A percentile compares a stretch with the other conserved stretches of the same genome.
phyloP scores from a whole-genome alignment of 2,888 invertebrate genomes.

The Platycheirus albimanus region DNA sequence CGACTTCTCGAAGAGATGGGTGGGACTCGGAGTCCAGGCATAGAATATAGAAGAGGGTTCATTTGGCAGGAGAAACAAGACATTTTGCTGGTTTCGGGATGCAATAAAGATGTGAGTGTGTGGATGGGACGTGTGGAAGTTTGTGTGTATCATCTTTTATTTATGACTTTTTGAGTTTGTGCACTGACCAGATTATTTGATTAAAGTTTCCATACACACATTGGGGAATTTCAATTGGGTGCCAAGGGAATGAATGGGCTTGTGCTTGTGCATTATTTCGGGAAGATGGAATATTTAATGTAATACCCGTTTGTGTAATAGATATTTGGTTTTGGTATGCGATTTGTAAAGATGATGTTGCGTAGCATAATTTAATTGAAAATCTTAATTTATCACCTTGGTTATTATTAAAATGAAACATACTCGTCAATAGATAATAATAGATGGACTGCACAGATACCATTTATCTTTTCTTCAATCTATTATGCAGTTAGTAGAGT shows the following conservation, averaged over 20 bases:
- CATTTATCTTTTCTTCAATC: no score
- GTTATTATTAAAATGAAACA: no score
- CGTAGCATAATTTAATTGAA: constrained; percentile 52
- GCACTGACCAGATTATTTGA: constrained; percentile 72
- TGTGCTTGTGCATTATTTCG: background rate
- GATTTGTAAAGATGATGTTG: constrained; percentile 1
- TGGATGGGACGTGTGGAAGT: constrained; percentile 2
- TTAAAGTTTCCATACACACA: constrained; percentile 53
- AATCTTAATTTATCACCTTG: constrained; percentile 45
- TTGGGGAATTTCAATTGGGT: constrained; percentile 25
- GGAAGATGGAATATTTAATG: background rate
- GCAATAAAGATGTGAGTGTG: constrained; percentile 9
- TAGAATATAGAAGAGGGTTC: no score
- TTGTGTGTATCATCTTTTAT: constrained; percentile 62
- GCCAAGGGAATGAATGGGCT: background rate
- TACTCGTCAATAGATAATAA: no score
- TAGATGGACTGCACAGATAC: no score
- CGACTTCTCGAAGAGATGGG: constrained; percentile 16
- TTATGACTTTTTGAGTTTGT: constrained; percentile 69
- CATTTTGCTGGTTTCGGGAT: constrained; percentile 21
- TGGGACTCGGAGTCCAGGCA: background rate
- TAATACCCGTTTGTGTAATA: background rate
- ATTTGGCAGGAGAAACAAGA: constrained; percentile 1
- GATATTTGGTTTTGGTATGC: constrained; percentile 22
- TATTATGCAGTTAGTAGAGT: no score